Base-by-base conservation (phyloP, 2,113 vertebrate species). In the Fregetta grallaria region DNA sequence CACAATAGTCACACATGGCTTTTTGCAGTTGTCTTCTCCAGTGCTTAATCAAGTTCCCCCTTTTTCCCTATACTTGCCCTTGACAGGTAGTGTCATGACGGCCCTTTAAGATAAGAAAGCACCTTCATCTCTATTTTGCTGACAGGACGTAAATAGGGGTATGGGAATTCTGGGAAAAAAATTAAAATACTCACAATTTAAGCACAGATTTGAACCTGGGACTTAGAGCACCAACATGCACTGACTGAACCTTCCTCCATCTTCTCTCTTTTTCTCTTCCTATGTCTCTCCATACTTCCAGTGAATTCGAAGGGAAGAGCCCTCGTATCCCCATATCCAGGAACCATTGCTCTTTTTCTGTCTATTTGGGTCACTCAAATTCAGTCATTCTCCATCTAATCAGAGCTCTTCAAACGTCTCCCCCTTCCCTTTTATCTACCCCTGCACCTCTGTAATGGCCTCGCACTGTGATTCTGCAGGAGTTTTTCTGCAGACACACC, bases 91-190 rank as follows among this genome's bases (percentile, higher is more conserved):
- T 9, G 23, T 14, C 26, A 4, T 8, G 16, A 26, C 4, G 3
- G 22, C 11, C 3, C 13, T 21, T 55, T 45, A n/a, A 20, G 26
- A 36, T 4, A 66, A n/a, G n/a, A 55, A 56, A 65, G 0, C 9
- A 75, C 10, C 6, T 78, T 56, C 26, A 30, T 27, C 9, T 44
- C 15, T 45, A 1, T 49, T 65, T 70, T 73, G 3, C 17, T 49
- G 11, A n/a, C 3, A 13, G 8, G 15, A 59, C 2, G 7, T n/a
- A 3, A 58, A 52, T 1, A 59, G 4, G 2, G 23, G 4, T 15
- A 23, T 18, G 13, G 22, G 16, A 83, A 40, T 78, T 66, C 23
- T 59, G 15, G 5, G n/a, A 13, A 13, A 73, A 59, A 49, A n/a
- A 7, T 49, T 32, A 7, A 44, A 65, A 58, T 68, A 0, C 3